Evolutionary conservation across 2,888 invertebrate genomes (phyloP).

Genomic region (Psococerastis gibbosa): DNA sequence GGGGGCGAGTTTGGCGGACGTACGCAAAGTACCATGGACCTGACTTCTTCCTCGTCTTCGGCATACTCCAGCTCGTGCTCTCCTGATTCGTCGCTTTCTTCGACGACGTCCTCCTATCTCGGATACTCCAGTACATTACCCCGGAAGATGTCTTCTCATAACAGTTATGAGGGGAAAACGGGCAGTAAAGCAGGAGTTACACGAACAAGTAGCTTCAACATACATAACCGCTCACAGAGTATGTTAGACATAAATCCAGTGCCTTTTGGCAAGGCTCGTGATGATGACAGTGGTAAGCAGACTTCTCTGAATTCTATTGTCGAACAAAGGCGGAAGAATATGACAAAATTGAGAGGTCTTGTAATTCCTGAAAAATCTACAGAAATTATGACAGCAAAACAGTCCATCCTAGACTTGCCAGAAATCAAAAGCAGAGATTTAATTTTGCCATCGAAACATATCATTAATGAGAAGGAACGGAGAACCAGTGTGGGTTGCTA

Average conservation of each 20-base stretch:
- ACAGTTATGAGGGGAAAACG: slow-evolving; percentile 14
- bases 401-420: slow-evolving; percentile 53
- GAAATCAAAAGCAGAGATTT: slow-evolving; percentile 62
- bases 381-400: slow-evolving; percentile 24
- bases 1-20: slow-evolving; percentile 13
- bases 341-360: slow-evolving; percentile 71
- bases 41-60: slow-evolving; percentile 17
- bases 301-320: slow-evolving; percentile 53
- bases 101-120: slow-evolving; percentile 17
- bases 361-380: slow-evolving; percentile 61
- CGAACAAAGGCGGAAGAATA: slow-evolving; percentile 61
- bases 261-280: slow-evolving; percentile 14
- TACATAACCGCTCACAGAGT: slow-evolving; percentile 31
- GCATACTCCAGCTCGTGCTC: slow-evolving; percentile 19
- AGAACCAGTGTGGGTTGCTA: slow-evolving; percentile 13
- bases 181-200: slow-evolving; percentile 18
- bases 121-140: slow-evolving; percentile 19
- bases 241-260: slow-evolving; percentile 25
- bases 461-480: slow-evolving; percentile 22
- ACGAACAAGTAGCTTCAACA: slow-evolving; percentile 28
- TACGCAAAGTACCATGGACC: slow-evolving; percentile 17
- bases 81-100: slow-evolving; percentile 18
- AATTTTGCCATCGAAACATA: slow-evolving; percentile 27
- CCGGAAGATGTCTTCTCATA: slow-evolving; percentile 14
- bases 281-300: slow-evolving; percentile 31